phyloP scores from a whole-genome alignment of 2,113 vertebrate species.

The Calidris pygmaea region DNA sequence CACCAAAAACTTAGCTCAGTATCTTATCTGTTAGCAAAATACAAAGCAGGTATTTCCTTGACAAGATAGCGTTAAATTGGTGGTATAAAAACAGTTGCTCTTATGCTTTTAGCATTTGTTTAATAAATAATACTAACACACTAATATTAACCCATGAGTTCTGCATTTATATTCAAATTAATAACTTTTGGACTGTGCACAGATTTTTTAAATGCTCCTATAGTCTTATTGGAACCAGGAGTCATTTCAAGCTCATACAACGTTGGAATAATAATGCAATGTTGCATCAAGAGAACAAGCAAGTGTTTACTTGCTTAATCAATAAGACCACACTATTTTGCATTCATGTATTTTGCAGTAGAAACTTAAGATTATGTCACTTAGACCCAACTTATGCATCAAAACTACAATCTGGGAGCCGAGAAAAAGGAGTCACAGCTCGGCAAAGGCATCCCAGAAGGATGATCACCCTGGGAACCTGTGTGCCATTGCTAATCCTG shows the following conservation, averaged over 20 bases:
- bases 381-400: not conserved
- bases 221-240: not conserved
- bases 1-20: not conserved
- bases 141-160: not conserved
- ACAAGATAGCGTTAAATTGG: fast-evolving
- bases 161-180: not conserved
- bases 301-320: not conserved
- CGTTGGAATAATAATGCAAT: not conserved
- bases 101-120: not conserved
- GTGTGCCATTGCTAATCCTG: not conserved
- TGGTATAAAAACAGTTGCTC: not conserved
- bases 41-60: not conserved
- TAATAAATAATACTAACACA: not conserved
- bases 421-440: not conserved
- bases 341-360: not conserved
- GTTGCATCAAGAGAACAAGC: not conserved
- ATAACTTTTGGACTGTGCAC: not conserved
- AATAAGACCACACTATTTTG: not conserved
- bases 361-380: not conserved
- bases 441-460: not conserved
- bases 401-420: not conserved
- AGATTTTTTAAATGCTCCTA: not conserved
- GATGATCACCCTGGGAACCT: not conserved
- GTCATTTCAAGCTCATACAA: not conserved
- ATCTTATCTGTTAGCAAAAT: not conserved